phyloP scores from a whole-genome alignment of 2,888 invertebrate genomes.

The Liopterus haemorrhoidalis region DNA sequence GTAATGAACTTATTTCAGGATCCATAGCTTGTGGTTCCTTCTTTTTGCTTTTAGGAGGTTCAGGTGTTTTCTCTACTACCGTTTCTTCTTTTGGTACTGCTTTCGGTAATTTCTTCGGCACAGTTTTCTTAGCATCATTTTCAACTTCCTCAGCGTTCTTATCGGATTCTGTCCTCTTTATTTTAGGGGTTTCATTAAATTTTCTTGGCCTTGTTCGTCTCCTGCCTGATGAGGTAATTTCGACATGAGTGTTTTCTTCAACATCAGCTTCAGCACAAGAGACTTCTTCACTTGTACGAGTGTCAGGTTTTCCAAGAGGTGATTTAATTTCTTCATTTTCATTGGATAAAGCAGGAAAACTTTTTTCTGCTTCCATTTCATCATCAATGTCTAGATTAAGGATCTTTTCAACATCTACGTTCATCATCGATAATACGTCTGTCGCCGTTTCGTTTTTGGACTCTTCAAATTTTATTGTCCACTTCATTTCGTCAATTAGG shows the following conservation, averaged over 20 bases:
- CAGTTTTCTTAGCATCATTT: conserved; percentile 36
- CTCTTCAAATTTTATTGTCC: too few relatives aligned
- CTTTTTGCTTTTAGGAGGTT: conserved; percentile 15
- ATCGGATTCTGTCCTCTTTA: conserved; percentile 40
- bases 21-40: conserved; percentile 16
- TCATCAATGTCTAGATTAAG: too few relatives aligned
- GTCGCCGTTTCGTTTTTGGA: too few relatives aligned
- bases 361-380: too few relatives aligned
- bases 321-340: too few relatives aligned
- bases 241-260: conserved; percentile 37
- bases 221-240: conserved; percentile 59
- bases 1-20: too few relatives aligned
- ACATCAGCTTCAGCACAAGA: conserved; percentile 32
- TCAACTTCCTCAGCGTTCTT: conserved; percentile 32
- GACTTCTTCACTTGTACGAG: conserved; percentile 44
- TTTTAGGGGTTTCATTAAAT: conserved; percentile 60
- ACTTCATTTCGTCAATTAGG: too few relatives aligned
- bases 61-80: conserved; percentile 20
- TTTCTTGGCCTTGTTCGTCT: conserved; percentile 59
- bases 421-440: too few relatives aligned
- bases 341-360: too few relatives aligned
- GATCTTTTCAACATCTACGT: too few relatives aligned
- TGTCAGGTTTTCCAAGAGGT: conserved; percentile 43
- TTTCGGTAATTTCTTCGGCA: conserved; percentile 18
- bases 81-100: conserved; percentile 13